phyloP scores from a whole-genome alignment of 2,888 invertebrate species.

The Cremastinae sp. region DNA sequence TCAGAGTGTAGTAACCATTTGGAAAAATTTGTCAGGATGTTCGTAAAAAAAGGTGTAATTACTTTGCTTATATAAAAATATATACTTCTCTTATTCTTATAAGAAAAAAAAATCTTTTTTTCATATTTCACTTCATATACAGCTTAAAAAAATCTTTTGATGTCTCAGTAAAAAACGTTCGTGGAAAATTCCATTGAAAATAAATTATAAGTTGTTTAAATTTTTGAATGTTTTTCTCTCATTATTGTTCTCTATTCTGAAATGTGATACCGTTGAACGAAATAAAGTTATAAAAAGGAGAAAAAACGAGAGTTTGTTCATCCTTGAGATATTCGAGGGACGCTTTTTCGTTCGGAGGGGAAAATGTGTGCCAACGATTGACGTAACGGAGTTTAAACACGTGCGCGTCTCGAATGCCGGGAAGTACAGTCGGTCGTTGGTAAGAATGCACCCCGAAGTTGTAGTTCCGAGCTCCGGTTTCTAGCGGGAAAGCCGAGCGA shows the following conservation, averaged over 20 bases:
- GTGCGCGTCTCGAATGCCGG: conserved; percentile 68
- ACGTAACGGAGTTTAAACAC: conserved; percentile 71
- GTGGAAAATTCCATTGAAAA: too few species aligned
- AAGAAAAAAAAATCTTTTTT: too few species aligned
- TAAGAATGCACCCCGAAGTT: conserved; percentile 5
- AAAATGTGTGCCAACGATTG: conserved; percentile 73
- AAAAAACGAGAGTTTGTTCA: conserved; percentile 57
- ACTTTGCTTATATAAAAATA: too few species aligned
- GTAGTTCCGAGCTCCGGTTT: conserved; percentile 1
- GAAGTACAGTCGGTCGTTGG: neutral
- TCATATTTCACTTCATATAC: too few species aligned
- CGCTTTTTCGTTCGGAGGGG: conserved; percentile 41
- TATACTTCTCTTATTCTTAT: too few species aligned
- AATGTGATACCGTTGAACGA: neutral
- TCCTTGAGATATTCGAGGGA: conserved; percentile 32
- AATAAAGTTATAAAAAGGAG: conserved; percentile 29
- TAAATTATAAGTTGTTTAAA: too few species aligned
- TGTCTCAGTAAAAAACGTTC: too few species aligned
- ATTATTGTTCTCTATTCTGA: too few species aligned
- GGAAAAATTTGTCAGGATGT: too few species aligned
- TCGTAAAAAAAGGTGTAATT: too few species aligned
- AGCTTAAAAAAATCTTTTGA: too few species aligned
- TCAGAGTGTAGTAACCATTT: too few species aligned
- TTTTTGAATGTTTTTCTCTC: neutral
- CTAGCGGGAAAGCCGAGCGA: neutral